Base-by-base conservation (phyloP, 2,113 vertebrate genomes). In the Alouatta palliata region DNA sequence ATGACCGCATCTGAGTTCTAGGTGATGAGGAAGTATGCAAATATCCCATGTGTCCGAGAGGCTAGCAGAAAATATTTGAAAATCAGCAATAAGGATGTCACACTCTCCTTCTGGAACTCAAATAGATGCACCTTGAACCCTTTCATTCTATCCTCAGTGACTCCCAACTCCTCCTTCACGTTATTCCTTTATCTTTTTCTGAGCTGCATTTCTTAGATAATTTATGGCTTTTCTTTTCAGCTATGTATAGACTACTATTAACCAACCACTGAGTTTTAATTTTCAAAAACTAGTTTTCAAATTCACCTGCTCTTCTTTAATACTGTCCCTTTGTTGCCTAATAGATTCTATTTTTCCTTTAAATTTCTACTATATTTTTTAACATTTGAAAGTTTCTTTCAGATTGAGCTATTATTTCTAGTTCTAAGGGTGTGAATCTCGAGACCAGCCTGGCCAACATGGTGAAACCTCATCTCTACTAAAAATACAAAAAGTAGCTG, bases 311-410 rank as follows among this genome's bases (percentile, higher is more conserved):
- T 73, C 70, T 93, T 94, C 49, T 17, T 80, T 85, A 14, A 4
- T n/a, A 17, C 19, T 77, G 4, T 27, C n/a, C 43, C 10, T 77
- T 91, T 90, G 54, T 75, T 87, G 75, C 76, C 56, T 40, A 16
- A 21, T 47, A 17, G 45, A 82, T 76, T 89, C 52, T 88, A 37
- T 71, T 84, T 68, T 93, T 83, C 49, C 58, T 83, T 87, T 83
- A 47, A 83, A 88, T 64, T 88, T 88, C 68, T 43, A 84, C 71
- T 83, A 40, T 88, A 88, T 56, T 84, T 88, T 70, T 73, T 85
- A 94, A 73, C 11, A 61, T 54, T 49, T 54, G 80, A 13, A 81
- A 58, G 17, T 68, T 66, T 40, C 79, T 93, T 75, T 87, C 32
- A 49, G 43, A 21, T 61, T 73, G 52, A 27, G 6, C 25, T 79